A percentile compares a stretch with the other conserved stretches of the same genome.
These are phyloP conservation scores for Stegodyphus mimosarum DNA, from an alignment of 1,140 invertebrate genomes.

Conservation along the genomic window DNA sequence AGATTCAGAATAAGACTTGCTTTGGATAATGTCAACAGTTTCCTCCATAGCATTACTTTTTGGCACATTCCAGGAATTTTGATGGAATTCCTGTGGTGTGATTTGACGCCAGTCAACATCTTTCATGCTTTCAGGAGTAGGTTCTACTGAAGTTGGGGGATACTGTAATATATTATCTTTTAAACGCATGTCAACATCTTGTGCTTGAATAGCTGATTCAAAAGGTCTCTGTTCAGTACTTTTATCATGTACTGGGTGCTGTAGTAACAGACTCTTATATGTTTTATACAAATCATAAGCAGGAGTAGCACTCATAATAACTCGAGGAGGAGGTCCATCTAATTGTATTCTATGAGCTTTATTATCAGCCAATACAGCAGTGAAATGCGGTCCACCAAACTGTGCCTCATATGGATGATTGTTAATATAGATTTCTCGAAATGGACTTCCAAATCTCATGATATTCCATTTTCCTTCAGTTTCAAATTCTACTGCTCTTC, in stretches of 20 bases:
- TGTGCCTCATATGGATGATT: slow-evolving; percentile 87
- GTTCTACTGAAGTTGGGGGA: not conserved
- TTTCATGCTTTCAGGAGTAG: slow-evolving; percentile 15
- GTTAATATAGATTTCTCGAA: slow-evolving; percentile 89
- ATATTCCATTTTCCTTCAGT: slow-evolving; percentile 71
- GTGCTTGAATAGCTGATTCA: not conserved
- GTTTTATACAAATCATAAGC: slow-evolving; percentile 51
- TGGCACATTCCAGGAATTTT: slow-evolving; percentile 7
- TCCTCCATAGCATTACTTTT: not conserved
- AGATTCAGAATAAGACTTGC: no score
- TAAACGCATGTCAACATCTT: slow-evolving; percentile 54
- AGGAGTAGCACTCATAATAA: slow-evolving; percentile 70
- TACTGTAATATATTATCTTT: slow-evolving; percentile 10
- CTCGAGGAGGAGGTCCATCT: slow-evolving; percentile 80
- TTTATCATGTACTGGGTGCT: no score
- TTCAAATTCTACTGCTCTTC: slow-evolving; percentile 66
- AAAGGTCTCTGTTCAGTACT: no score
- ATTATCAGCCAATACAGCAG: slow-evolving; percentile 81
- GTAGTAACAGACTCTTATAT: not conserved
- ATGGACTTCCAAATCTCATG: slow-evolving; percentile 90
- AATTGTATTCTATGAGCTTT: slow-evolving; percentile 86
- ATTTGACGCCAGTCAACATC: slow-evolving; percentile 43
- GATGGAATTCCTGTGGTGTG: not conserved
- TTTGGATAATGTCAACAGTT: no score
- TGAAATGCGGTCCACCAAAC: slow-evolving; percentile 91